A percentile compares a stretch with the other conserved stretches of the same genome.
These are phyloP conservation scores for Dipodomys merriami DNA, from an alignment of 2,113 vertebrate genomes.

Conservation along the genomic window DNA sequence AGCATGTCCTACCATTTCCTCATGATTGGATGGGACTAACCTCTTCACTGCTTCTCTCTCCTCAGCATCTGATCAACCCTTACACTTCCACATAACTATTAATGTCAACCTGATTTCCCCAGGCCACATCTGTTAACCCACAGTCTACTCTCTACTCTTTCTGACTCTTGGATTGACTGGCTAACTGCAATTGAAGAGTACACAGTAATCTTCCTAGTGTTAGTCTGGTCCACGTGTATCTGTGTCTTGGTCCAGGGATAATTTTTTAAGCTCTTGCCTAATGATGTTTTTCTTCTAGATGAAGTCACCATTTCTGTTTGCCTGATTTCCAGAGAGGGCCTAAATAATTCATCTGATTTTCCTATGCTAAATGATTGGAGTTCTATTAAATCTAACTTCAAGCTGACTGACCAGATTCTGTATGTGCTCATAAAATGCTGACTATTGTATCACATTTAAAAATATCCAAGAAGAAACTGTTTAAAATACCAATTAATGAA, in stretches of 20 bases:
- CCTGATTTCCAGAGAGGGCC: neutral
- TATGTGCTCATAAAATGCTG: constrained; percentile 19
- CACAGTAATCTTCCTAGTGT: neutral
- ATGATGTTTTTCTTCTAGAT: constrained; percentile 30
- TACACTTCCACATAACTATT: fast-evolving
- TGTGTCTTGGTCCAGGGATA: neutral
- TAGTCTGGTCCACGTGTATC: neutral
- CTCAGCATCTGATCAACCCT: neutral
- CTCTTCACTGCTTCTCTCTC: neutral
- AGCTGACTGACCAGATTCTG: neutral
- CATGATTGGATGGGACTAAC: neutral
- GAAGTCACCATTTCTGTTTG: neutral
- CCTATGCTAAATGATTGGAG: neutral
- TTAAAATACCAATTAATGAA: constrained; percentile 23
- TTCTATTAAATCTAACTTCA: constrained; percentile 1
- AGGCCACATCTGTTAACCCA: neutral
- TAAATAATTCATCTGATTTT: neutral
- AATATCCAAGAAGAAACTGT: neutral
- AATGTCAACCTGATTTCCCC: neutral
- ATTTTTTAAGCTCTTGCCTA: neutral
- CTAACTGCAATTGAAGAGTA: neutral
- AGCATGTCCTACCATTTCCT: neutral
- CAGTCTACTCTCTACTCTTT: neutral
- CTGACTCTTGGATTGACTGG: neutral
- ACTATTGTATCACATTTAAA: neutral